phyloP scores from a whole-genome alignment of 2,888 invertebrate genomes.

The Erebia ligea region DNA sequence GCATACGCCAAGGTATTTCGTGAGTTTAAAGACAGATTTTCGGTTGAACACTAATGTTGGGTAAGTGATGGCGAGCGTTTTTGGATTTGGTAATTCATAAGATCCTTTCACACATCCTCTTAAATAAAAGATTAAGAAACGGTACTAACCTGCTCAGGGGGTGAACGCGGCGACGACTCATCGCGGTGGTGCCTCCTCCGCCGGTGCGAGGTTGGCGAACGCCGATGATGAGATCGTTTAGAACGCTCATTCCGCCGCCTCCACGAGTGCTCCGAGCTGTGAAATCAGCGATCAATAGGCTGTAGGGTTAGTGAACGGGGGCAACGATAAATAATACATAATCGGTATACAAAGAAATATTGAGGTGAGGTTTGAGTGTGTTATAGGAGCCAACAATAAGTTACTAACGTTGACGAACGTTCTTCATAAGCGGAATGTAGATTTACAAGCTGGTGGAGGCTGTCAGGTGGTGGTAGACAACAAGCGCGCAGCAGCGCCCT shows the following conservation, averaged over 20 bases:
- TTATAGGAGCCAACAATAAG: slow-evolving; percentile 49
- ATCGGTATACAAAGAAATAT: slow-evolving; percentile 49
- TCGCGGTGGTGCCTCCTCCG: slow-evolving; percentile 86
- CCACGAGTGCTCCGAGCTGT: slow-evolving; percentile 90
- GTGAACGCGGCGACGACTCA: slow-evolving; percentile 75
- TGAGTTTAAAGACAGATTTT: slow-evolving; percentile 59
- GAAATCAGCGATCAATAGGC: slow-evolving; percentile 83
- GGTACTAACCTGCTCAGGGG: slow-evolving; percentile 78
- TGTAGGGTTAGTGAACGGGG: slow-evolving; percentile 77
- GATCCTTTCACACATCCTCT: slow-evolving; percentile 58
- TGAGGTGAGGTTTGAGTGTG: slow-evolving; percentile 66
- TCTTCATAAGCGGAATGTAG: slow-evolving; percentile 62
- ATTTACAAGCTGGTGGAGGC: slow-evolving; percentile 64
- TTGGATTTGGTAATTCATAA: slow-evolving; percentile 60
- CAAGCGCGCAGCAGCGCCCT: slow-evolving; percentile 69
- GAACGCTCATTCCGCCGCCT: slow-evolving; percentile 91
- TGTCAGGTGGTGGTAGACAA: slow-evolving; percentile 70
- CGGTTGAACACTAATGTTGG: slow-evolving; percentile 65
- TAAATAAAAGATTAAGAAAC: slow-evolving; percentile 57
- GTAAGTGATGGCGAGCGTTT: slow-evolving; percentile 57
- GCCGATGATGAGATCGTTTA: slow-evolving; percentile 92
- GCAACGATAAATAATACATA: slow-evolving; percentile 42
- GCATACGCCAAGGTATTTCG: slow-evolving; percentile 59
- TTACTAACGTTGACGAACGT: slow-evolving; percentile 73
- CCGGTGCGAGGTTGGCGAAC: slow-evolving; percentile 90